phyloP scores from a whole-genome alignment of 2,888 invertebrate species.

The Lasioglossum malachurum region DNA sequence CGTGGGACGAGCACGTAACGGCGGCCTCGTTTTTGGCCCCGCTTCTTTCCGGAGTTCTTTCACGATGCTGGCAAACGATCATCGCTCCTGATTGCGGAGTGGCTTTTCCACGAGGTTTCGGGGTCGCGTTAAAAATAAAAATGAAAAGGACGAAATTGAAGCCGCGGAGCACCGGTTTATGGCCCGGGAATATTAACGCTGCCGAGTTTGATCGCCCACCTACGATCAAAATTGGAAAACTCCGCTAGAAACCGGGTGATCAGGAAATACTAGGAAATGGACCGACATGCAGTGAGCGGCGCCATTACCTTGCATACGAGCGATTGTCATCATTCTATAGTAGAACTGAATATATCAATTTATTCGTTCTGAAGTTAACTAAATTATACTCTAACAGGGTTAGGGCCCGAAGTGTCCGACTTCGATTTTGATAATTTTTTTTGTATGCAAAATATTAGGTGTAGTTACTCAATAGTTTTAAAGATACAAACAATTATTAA shows the following conservation, averaged over 20 bases:
- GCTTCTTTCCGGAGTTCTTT: conserved; percentile 35
- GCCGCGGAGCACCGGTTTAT: conserved; percentile 2
- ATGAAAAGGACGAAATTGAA: conserved; percentile 16
- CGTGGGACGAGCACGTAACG: conserved; percentile 22
- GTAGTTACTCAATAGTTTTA: no score
- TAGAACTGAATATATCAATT: no score
- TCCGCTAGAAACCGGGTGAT: not conserved
- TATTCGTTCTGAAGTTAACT: no score
- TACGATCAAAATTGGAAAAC: not conserved
- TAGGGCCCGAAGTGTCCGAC: no score
- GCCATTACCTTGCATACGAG: no score
- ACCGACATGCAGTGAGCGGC: no score
- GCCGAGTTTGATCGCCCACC: conserved; percentile 6
- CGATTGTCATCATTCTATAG: no score
- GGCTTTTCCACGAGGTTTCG: conserved; percentile 6
- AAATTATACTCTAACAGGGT: no score
- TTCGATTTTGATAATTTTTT: no score
- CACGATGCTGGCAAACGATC: conserved; percentile 34
- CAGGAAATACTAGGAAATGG: not conserved
- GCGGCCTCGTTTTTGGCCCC: conserved; percentile 18
- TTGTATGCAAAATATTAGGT: no score
- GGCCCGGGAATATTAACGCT: not conserved
- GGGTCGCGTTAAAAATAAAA: conserved; percentile 23
- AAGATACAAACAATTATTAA: no score
- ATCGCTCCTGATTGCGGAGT: conserved; percentile 28